Conservation (phyloP, 2,888 invertebrate genomes). For the Busseola fusca region DNA sequence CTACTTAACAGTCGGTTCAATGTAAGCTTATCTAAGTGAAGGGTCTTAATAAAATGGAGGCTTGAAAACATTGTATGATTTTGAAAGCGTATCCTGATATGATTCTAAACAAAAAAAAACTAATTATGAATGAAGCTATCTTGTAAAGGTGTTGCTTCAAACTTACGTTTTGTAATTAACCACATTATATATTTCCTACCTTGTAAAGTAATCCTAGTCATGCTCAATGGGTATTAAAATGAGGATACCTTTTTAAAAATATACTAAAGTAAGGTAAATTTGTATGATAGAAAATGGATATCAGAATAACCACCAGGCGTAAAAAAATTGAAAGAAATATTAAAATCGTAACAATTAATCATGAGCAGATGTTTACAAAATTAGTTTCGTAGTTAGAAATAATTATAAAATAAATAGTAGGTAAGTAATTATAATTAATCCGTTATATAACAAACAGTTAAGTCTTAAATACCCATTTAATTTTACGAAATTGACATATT, state of each 20-base stretch:
- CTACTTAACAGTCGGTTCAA: background rate
- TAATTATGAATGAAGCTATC: constrained; percentile 55
- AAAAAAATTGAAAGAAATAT: background rate
- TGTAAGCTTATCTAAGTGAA: background rate
- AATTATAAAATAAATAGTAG: background rate
- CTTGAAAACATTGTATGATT: constrained; percentile 28
- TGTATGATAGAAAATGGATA: constrained; percentile 27
- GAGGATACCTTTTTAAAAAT: constrained; percentile 16
- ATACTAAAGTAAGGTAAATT: constrained; percentile 10
- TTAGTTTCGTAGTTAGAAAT: background rate
- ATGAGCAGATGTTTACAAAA: constrained; percentile 2
- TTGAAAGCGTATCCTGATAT: constrained; percentile 39
- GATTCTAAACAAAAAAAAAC: constrained; percentile 49
- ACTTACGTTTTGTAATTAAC: constrained; percentile 44
- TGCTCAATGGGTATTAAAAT: constrained; percentile 39
- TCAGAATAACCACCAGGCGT: background rate
- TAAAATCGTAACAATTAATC: background rate
- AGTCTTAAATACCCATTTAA: background rate
- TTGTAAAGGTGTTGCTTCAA: constrained; percentile 43
- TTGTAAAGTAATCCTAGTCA: constrained; percentile 23
- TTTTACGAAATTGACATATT: background rate
- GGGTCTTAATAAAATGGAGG: background rate
- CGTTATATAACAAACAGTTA: background rate
- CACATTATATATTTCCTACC: constrained; percentile 35
- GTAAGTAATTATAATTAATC: background rate